Conservation (phyloP, 2,888 invertebrate species). For the Drosophila picticornis region DNA sequence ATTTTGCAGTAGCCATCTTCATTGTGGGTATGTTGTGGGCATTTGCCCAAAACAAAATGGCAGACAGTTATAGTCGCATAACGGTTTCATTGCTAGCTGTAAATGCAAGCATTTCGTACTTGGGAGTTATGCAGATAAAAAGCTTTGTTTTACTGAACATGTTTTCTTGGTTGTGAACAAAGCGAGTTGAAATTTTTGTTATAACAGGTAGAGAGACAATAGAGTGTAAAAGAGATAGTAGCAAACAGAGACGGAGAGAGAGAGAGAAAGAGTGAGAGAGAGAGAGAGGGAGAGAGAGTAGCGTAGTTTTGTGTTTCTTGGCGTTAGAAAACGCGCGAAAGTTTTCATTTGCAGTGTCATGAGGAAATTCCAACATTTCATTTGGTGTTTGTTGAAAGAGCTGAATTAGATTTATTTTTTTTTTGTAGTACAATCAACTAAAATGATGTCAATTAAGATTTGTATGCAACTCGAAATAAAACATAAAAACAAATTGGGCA, state of each 20-base stretch:
- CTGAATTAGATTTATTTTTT: slow-evolving; percentile 80
- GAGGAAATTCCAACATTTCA: slow-evolving; percentile 82
- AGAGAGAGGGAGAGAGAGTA: slow-evolving; percentile 28
- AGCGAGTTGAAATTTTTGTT: slow-evolving; percentile 13
- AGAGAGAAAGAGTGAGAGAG: slow-evolving; percentile 1
- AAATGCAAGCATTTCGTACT: slow-evolving; percentile 29
- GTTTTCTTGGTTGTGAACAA: slow-evolving; percentile 5
- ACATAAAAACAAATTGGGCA: background rate
- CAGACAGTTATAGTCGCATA: slow-evolving; percentile 26
- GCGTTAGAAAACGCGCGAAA: slow-evolving; percentile 60
- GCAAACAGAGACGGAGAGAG: slow-evolving; percentile 5
- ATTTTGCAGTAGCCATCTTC: background rate
- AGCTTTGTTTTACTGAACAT: slow-evolving; percentile 15
- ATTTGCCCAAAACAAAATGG: slow-evolving; percentile 19
- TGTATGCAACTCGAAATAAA: background rate
- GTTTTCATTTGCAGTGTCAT: slow-evolving; percentile 62
- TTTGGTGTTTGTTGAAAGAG: slow-evolving; percentile 84
- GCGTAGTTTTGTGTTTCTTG: slow-evolving; percentile 56
- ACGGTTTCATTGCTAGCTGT: slow-evolving; percentile 24
- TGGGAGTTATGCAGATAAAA: slow-evolving; percentile 15
- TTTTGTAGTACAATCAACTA: slow-evolving; percentile 47
- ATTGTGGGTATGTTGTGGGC: background rate
- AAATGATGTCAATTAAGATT: slow-evolving; percentile 20
- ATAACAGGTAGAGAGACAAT: slow-evolving; percentile 6
- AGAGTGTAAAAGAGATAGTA: slow-evolving; percentile 5